These are phyloP conservation scores for Neotoxoptera formosana DNA, from an alignment of 1,140 invertebrate species.

Conservation along the genomic window DNA sequence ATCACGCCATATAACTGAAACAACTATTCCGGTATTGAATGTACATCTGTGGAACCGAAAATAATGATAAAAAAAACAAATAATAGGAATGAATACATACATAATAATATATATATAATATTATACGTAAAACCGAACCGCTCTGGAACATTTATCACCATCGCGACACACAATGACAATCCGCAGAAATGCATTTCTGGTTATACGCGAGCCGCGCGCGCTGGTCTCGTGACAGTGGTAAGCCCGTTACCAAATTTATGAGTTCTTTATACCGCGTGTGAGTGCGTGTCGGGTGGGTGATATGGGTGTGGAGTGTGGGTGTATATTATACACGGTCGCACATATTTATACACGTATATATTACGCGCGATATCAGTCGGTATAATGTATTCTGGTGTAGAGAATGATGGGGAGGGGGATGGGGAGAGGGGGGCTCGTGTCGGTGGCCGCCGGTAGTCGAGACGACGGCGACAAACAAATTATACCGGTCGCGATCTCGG, in stretches of 20 bases:
- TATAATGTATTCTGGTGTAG: constrained; percentile 20
- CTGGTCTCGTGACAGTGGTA: constrained; percentile 29
- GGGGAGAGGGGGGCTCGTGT: not conserved
- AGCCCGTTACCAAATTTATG: constrained; percentile 45
- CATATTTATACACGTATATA: not conserved
- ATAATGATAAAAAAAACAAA: not conserved
- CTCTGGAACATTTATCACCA: constrained; percentile 36
- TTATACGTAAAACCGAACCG: not conserved
- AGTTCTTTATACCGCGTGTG: not conserved
- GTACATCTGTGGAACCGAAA: not conserved
- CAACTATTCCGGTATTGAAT: not conserved
- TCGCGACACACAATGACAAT: constrained; percentile 15
- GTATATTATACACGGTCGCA: not conserved
- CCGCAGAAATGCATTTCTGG: constrained; percentile 17
- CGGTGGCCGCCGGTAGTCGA: not conserved
- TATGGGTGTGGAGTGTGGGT: not conserved
- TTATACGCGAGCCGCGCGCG: not conserved
- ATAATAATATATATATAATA: not conserved
- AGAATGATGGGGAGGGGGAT: too few species aligned
- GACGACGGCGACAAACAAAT: not conserved
- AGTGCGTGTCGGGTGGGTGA: not conserved
- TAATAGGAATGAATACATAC: not conserved
- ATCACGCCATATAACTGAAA: not conserved
- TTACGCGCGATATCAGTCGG: not conserved
- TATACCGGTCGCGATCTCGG: not conserved